phyloP scores from a whole-genome alignment of 2,888 invertebrate genomes.

The Anodontia alba region DNA sequence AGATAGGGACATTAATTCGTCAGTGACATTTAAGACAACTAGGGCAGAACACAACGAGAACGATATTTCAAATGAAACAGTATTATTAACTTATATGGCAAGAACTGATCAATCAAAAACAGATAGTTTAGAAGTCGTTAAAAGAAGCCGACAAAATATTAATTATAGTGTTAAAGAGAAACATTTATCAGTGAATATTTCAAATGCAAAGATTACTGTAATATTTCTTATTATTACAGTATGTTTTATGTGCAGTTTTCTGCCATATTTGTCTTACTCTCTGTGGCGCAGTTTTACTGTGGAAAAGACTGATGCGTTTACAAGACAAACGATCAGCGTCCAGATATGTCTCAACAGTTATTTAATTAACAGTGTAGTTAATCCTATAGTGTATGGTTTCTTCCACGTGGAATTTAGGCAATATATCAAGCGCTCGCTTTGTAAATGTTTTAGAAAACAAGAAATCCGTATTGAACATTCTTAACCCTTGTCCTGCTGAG shows the following conservation, averaged over 20 bases:
- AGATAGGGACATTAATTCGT: not conserved
- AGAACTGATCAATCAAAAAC: not conserved
- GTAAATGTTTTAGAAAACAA: not conserved
- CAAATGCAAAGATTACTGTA: not conserved
- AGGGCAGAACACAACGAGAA: not conserved
- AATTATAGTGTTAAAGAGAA: not conserved
- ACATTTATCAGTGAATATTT: not conserved
- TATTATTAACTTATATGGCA: not conserved
- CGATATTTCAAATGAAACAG: too few relatives aligned
- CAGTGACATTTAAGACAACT: not conserved
- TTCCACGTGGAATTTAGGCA: conserved; percentile 8
- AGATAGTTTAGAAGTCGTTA: not conserved
- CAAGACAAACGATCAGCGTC: not conserved
- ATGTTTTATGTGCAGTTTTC: not conserved
- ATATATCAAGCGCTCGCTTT: not conserved
- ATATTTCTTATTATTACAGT: conserved; percentile 5
- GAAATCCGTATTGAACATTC: too few relatives aligned
- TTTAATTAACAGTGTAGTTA: not conserved
- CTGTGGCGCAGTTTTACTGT: not conserved
- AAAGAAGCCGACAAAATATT: not conserved
- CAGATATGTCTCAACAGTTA: conserved; percentile 2
- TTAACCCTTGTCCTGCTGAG: too few relatives aligned
- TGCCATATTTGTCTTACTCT: conserved; percentile 5
- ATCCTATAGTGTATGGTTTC: conserved; percentile 4
- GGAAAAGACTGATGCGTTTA: not conserved